Percentiles rank a stretch among this genome's conserved stretches.
These are phyloP conservation scores for Eubasilissa regina DNA, from an alignment of 1,140 invertebrate genomes.

Conservation along the genomic window DNA sequence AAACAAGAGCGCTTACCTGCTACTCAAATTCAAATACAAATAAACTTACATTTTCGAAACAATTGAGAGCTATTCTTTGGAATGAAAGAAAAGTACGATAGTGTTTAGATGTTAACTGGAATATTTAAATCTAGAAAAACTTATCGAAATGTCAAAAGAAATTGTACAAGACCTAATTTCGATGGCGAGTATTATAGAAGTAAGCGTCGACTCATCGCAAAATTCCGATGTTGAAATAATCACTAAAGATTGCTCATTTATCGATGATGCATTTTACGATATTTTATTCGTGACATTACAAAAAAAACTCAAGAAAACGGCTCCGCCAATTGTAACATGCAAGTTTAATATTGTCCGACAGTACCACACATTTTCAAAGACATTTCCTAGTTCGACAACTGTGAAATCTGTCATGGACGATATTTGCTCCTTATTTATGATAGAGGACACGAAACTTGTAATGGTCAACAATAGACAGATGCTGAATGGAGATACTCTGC, in stretches of 20 bases:
- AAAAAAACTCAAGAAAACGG: constrained; percentile 41
- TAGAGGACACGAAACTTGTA: constrained; percentile 65
- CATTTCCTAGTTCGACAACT: constrained; percentile 67
- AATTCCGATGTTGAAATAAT: too few relatives aligned
- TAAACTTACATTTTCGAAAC: too few relatives aligned
- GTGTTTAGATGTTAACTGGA: too few relatives aligned
- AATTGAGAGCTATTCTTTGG: too few relatives aligned
- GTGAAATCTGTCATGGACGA: constrained; percentile 69
- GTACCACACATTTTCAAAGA: constrained; percentile 67
- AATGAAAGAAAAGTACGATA: too few relatives aligned
- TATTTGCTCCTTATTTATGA: constrained; percentile 66
- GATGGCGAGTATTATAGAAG: too few relatives aligned
- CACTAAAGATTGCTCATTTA: background rate
- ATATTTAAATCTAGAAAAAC: too few relatives aligned
- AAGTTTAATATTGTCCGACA: constrained; percentile 69
- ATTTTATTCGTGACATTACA: constrained; percentile 48
- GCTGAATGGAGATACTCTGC: constrained; percentile 65
- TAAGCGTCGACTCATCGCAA: too few relatives aligned
- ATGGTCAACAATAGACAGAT: constrained; percentile 64
- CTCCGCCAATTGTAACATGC: constrained; percentile 49
- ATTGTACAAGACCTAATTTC: too few relatives aligned
- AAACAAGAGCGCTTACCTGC: too few relatives aligned
- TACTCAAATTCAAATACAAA: too few relatives aligned
- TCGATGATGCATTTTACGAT: constrained; percentile 50
- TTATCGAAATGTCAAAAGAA: too few relatives aligned